A percentile compares a stretch with the other conserved stretches of the same genome.
Evolutionary conservation across 2,113 vertebrate genomes (phyloP).

Genomic region (Aplodontia rufa): DNA sequence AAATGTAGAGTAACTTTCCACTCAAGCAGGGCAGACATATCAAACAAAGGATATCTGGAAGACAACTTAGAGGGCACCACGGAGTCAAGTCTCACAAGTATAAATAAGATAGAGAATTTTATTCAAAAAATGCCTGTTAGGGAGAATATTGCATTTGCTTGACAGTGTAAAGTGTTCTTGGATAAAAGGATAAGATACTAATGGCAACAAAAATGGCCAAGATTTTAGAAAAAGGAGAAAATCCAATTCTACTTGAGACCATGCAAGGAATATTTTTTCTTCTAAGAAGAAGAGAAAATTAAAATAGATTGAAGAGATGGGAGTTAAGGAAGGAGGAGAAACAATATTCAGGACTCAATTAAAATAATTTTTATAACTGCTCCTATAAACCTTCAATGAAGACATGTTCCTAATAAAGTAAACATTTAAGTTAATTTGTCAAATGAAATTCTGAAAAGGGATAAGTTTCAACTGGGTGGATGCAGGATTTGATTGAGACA

Average conservation of each 20-base stretch:
- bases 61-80: neutral
- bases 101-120: neutral
- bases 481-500: neutral
- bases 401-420: neutral
- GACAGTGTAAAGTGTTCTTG: neutral
- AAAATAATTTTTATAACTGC: neutral
- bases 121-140: neutral
- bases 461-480: neutral
- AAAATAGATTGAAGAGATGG: neutral
- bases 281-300: neutral
- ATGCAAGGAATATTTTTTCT: neutral
- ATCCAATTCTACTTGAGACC: neutral
- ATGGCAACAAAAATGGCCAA: neutral
- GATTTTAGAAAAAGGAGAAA: neutral
- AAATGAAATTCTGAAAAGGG: neutral
- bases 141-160: neutral
- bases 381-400: neutral
- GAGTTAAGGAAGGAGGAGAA: neutral
- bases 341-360: neutral
- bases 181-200: neutral
- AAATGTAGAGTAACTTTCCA: neutral
- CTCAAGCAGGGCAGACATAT: neutral
- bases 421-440: neutral
- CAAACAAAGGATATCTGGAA: neutral
- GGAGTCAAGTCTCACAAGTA: neutral